Percentiles rank a stretch among this genome's conserved stretches.
These are phyloP conservation scores for Ammodytes dubius DNA, from an alignment of 2,113 vertebrate species.

Conservation along the genomic window DNA sequence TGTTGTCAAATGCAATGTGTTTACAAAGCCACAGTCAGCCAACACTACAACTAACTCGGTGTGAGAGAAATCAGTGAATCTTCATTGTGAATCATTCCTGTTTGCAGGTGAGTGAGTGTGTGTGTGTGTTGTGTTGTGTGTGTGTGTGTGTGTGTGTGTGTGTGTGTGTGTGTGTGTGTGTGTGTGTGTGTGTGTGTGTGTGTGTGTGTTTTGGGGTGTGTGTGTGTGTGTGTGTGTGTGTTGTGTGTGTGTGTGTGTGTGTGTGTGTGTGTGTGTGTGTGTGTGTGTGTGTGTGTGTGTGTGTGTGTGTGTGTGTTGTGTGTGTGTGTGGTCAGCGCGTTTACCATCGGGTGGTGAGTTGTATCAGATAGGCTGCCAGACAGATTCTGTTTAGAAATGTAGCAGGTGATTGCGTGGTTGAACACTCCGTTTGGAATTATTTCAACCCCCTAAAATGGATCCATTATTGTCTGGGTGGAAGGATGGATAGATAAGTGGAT, in stretches of 20 bases:
- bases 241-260: too few relatives aligned
- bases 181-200: too few relatives aligned
- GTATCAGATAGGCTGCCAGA: conserved; percentile 24
- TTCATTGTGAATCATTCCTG: conserved; percentile 32
- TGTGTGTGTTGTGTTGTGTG: too few relatives aligned
- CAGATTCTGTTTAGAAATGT: conserved; percentile 3
- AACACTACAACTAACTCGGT: conserved; percentile 17
- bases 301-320: neutral
- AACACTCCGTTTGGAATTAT: neutral
- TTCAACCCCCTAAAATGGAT: conserved; percentile 13
- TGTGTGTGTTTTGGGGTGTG: too few relatives aligned
- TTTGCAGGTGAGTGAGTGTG: conserved; percentile 2
- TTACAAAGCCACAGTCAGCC: conserved; percentile 17
- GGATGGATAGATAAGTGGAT: neutral
- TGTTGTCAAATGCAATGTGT: neutral
- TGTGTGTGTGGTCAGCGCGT: conserved; percentile 32
- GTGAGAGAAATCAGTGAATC: conserved; percentile 31
- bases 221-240: too few relatives aligned
- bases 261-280: too few relatives aligned
- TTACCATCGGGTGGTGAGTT: neutral
- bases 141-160: too few relatives aligned
- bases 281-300: too few relatives aligned
- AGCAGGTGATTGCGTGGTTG: neutral
- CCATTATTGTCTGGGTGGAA: conserved; percentile 8
- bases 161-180: too few relatives aligned